Percentiles rank a stretch among this genome's conserved stretches.
Evolutionary conservation across 2,797 vertebrate genomes (phyloP).

Genomic region (Lemur catta): DNA sequence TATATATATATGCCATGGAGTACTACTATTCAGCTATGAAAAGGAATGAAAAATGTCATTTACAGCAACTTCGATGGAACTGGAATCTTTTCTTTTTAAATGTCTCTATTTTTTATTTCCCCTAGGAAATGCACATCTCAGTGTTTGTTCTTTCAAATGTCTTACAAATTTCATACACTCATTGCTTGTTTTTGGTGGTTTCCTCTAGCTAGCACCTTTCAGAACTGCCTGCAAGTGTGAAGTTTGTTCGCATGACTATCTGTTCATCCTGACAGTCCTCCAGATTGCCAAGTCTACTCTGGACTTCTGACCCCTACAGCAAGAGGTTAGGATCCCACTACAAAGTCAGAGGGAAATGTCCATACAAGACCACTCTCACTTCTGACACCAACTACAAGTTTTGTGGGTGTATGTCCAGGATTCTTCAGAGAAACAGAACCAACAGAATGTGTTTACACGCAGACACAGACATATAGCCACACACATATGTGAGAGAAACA

Average conservation of each 20-base stretch:
- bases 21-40: neutral
- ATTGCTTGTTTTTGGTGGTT: neutral
- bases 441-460: neutral
- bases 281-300: neutral
- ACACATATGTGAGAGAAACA: neutral
- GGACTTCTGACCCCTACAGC: neutral
- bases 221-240: neutral
- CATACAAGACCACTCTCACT: neutral
- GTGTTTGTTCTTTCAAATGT: neutral
- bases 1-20: neutral
- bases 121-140: neutral
- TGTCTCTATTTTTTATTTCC: neutral
- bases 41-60: neutral
- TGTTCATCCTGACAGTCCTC: neutral
- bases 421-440: neutral
- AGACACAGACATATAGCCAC: neutral
- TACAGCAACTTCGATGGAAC: neutral
- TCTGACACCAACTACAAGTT: neutral
- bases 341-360: neutral
- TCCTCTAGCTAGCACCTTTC: neutral
- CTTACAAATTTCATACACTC: neutral
- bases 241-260: neutral
- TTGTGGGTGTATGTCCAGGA: neutral
- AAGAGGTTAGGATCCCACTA: neutral
- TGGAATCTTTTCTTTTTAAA: neutral